Evolutionary conservation across 2,113 vertebrate genomes (phyloP), one percentile per base, ranked within the genome.

Genomic region (Coptodon rendalli): DNA sequence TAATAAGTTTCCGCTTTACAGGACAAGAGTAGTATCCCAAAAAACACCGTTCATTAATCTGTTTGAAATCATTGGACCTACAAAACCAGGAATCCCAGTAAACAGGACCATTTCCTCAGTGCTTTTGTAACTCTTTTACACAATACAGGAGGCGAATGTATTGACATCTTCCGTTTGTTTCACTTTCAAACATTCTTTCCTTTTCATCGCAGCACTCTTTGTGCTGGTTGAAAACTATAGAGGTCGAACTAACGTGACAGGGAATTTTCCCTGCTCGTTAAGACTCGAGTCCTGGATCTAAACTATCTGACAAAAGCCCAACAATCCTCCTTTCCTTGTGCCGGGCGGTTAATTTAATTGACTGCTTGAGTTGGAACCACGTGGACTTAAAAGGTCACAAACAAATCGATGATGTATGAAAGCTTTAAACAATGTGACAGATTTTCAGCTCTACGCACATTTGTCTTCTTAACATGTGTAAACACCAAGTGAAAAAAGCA

Each of bases 221-320:
- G 66, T 71, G n/a, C 5, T 71, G 66, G 38, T 24, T 43, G 13
- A 71, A 43, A 84, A 40, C 27, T 43, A 12, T 16, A 10, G 66
- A 82, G 40, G 85, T 63, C 24, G 52, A 86, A 85, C 53, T 71
- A 9, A 22, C 1, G 6, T 24, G 8, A 48, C 24, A 1, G 16
- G 40, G 19, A 91, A 57, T 11, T 80, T 88, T 14, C 81, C 73
- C 56, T 59, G 53, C 87, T 92, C 66, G 81, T 89, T 87, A 91
- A 81, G 80, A 54, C 50, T 6, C 2, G 9, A 81, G 31, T 80
- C 76, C 45, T 27, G 45, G 79, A 82, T 83, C 11, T 36, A 53
- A 93, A 82, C 57, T 66, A 22, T 71, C 76, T 36, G 78, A 82
- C 84, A 82, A 79, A 83, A 78, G 9, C 68, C n/a, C 19, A 68